Percentiles rank a stretch among this genome's conserved stretches.
Evolutionary conservation across 2,797 vertebrate genomes (phyloP).

Genomic region (Geotrypetes seraphini): DNA sequence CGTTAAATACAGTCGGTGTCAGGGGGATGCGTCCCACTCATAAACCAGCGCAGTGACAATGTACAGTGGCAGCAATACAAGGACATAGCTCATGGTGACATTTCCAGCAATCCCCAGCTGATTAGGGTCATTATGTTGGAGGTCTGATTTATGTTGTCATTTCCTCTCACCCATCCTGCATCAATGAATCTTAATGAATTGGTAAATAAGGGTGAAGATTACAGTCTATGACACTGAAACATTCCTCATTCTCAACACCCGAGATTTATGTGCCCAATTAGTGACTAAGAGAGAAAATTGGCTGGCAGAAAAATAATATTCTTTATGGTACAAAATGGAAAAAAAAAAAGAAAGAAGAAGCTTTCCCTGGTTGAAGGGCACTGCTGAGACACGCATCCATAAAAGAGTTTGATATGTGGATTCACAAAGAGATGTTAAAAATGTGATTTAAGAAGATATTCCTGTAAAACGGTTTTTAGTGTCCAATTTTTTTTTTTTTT

Average conservation of each 20-base stretch:
- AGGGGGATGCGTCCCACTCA: slow-evolving; percentile 89
- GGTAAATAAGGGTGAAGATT: slow-evolving; percentile 99
- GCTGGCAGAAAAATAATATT: slow-evolving; percentile 99
- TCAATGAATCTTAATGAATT: slow-evolving; percentile 99
- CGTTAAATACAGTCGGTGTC: slow-evolving; percentile 97
- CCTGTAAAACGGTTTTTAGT: slow-evolving; percentile 42
- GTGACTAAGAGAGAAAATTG: slow-evolving; percentile 99
- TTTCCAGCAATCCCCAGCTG: slow-evolving; percentile 99
- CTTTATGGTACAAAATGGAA: slow-evolving; percentile 96
- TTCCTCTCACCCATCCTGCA: slow-evolving; percentile 98
- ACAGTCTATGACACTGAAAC: slow-evolving; percentile 98
- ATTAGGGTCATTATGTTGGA: slow-evolving; percentile 99
- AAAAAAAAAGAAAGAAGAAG: slow-evolving; percentile 86
- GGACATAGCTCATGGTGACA: slow-evolving; percentile 99
- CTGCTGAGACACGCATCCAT: slow-evolving; percentile 85
- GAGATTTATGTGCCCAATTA: slow-evolving; percentile 99
- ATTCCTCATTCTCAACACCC: slow-evolving; percentile 98
- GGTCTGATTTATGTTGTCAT: slow-evolving; percentile 99
- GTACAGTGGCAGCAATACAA: slow-evolving; percentile 99
- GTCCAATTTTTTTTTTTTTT: slow-evolving; percentile 1
- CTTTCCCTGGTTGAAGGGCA: slow-evolving; percentile 91
- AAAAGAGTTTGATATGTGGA: slow-evolving; percentile 72
- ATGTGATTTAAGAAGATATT: slow-evolving; percentile 36
- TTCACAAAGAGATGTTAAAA: slow-evolving; percentile 57
- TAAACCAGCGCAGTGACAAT: slow-evolving; percentile 98